Percentiles rank a stretch among this genome's conserved stretches.
These are phyloP conservation scores for Papilio machaon DNA, from an alignment of 1,140 invertebrate genomes.

Conservation along the genomic window DNA sequence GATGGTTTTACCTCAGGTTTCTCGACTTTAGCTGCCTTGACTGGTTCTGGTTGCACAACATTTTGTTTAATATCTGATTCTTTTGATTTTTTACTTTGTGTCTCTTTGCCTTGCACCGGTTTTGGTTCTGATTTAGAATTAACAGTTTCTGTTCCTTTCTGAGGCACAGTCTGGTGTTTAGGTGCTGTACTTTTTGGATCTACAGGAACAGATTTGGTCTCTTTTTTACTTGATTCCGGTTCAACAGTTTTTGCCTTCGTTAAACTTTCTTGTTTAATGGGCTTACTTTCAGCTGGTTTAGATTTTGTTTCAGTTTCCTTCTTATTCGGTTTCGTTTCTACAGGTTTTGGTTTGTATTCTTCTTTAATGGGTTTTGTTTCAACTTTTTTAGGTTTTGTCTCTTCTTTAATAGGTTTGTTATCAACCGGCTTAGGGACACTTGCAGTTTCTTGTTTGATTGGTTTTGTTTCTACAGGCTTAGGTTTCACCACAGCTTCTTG, in stretches of 20 bases:
- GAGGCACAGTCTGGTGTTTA: neutral
- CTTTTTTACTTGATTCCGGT: slow-evolving; percentile 17
- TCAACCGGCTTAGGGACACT: slow-evolving; percentile 46
- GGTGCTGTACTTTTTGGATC: neutral
- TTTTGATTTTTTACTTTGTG: slow-evolving; percentile 36
- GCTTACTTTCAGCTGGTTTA: slow-evolving; percentile 44
- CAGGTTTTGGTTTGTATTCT: slow-evolving; percentile 32
- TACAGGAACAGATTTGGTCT: neutral
- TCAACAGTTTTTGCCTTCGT: slow-evolving; percentile 43
- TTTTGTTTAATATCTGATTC: slow-evolving; percentile 36
- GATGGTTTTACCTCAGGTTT: slow-evolving; percentile 39
- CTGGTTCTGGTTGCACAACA: slow-evolving; percentile 34
- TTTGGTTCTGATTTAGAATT: slow-evolving; percentile 32
- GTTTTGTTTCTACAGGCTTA: slow-evolving; percentile 39
- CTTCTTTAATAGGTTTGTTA: slow-evolving; percentile 71
- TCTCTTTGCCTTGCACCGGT: slow-evolving; percentile 39
- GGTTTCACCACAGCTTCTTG: slow-evolving; percentile 21
- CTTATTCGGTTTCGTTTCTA: slow-evolving; percentile 41
- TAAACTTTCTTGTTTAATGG: slow-evolving; percentile 43
- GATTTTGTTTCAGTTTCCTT: slow-evolving; percentile 41
- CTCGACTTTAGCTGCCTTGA: slow-evolving; percentile 33
- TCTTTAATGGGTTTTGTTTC: slow-evolving; percentile 38
- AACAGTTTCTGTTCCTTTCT: neutral
- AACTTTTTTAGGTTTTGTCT: slow-evolving; percentile 36
- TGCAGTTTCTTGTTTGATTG: slow-evolving; percentile 34